Evolutionary conservation across 2,797 vertebrate genomes (phyloP).

Genomic region (Brachyalestes nurse): DNA sequence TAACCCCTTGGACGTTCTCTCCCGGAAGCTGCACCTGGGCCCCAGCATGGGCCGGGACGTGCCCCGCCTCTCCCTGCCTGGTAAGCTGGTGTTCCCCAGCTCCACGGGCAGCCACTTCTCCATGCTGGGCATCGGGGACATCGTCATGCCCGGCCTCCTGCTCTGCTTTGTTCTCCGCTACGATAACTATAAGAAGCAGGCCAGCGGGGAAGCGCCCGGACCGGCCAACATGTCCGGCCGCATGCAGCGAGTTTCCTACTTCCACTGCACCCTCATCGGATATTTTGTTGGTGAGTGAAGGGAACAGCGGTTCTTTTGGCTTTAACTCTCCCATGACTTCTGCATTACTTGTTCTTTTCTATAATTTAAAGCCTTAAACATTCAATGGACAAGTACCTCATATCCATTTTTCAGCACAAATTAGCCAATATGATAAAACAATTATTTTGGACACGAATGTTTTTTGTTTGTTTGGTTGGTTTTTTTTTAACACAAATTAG

Average conservation of each 20-base stretch:
- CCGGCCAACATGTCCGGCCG: slow-evolving; percentile 88
- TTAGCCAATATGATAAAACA: too few species aligned
- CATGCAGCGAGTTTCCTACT: slow-evolving; percentile 99
- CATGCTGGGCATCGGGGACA: slow-evolving; percentile 98
- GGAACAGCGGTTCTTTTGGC: slow-evolving; percentile 34
- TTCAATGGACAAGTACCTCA: too few species aligned
- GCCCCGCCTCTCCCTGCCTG: slow-evolving; percentile 94
- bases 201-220: slow-evolving; percentile 85
- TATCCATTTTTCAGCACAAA: too few species aligned
- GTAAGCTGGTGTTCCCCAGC: slow-evolving; percentile 98
- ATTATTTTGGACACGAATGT: too few species aligned
- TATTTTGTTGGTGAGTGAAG: slow-evolving; percentile 94
- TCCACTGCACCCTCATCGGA: slow-evolving; percentile 98
- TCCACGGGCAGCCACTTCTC: slow-evolving; percentile 99
- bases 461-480: too few species aligned
- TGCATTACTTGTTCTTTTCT: too few species aligned
- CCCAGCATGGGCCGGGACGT: slow-evolving; percentile 94
- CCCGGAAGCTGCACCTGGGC: slow-evolving; percentile 96
- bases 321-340: too few species aligned
- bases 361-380: too few species aligned
- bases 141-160: slow-evolving; percentile 97
- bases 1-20: slow-evolving; percentile 96
- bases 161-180: slow-evolving; percentile 97
- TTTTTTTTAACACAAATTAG: too few species aligned
- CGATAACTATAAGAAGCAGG: slow-evolving; percentile 99